Conservation (phyloP, 1,140 invertebrate species). For the Bombyx mori region DNA sequence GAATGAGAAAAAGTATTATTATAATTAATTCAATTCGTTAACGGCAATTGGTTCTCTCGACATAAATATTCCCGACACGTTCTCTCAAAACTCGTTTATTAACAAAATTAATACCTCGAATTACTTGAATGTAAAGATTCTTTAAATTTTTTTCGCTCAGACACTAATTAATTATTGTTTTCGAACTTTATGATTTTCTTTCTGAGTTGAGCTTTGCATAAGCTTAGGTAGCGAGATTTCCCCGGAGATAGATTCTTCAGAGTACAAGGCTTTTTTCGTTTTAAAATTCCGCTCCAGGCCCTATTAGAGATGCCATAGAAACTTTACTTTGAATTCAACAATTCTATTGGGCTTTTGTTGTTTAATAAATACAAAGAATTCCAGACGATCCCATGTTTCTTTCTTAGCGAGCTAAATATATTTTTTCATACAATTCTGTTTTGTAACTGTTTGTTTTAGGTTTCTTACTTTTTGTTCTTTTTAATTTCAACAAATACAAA, state of each 20-base stretch:
- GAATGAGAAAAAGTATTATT: too few species aligned
- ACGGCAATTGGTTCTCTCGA: too few species aligned
- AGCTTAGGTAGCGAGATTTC: conserved; percentile 4
- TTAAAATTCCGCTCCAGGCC: conserved; percentile 4
- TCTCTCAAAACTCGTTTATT: background rate
- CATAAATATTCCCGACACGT: too few species aligned
- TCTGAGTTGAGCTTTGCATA: conserved; percentile 4
- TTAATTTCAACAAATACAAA: too few species aligned
- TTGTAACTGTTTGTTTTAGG: too few species aligned
- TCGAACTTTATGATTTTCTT: conserved; percentile 5
- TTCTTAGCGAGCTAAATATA: too few species aligned
- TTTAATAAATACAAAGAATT: too few species aligned
- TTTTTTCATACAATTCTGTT: too few species aligned
- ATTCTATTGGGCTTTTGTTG: too few species aligned
- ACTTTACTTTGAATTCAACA: background rate
- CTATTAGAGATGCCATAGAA: background rate
- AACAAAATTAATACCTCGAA: background rate
- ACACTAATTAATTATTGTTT: conserved; percentile 4
- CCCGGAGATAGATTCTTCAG: conserved; percentile 5
- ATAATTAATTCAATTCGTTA: too few species aligned
- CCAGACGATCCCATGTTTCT: too few species aligned
- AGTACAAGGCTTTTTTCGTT: conserved; percentile 4
- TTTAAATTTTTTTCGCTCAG: conserved; percentile 2
- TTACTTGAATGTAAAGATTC: background rate
- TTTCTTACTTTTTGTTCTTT: too few species aligned